phyloP scores from a whole-genome alignment of 2,797 vertebrate species.

The Enteromius viviparus region DNA sequence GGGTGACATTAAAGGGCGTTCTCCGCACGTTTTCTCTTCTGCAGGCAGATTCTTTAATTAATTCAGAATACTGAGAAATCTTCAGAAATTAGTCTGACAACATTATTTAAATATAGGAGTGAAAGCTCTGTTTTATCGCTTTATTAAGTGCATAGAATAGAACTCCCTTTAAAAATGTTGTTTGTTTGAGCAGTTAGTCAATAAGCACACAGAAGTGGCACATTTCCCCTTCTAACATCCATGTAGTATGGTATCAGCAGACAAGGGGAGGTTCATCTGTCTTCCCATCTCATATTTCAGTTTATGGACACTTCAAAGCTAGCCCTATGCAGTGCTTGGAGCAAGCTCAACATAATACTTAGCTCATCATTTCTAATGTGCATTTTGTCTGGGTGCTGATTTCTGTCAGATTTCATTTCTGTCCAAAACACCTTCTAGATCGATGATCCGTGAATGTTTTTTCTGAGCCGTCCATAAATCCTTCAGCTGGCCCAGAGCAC shows the following conservation, averaged over 20 bases:
- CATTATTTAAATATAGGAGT: background rate
- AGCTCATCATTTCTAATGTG: constrained; percentile 9
- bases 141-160: background rate
- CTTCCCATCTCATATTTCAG: constrained; percentile 4
- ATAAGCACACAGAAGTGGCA: background rate
- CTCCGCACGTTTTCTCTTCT: background rate
- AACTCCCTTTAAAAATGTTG: background rate
- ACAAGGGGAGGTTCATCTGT: background rate
- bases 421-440: constrained; percentile 39
- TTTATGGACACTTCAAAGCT: constrained; percentile 26
- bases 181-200: no score
- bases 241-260: constrained; percentile 11
- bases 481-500: constrained; percentile 4
- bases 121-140: background rate
- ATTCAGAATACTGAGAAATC: background rate
- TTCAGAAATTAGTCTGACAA: background rate
- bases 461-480: constrained; percentile 42
- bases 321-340: constrained; percentile 14
- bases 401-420: constrained; percentile 43
- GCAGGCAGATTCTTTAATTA: background rate
- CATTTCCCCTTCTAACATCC: background rate
- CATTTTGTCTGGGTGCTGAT: constrained; percentile 35
- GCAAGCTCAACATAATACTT: constrained; percentile 25
- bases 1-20: constrained; percentile 6
- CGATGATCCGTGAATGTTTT: constrained; percentile 45